Base-by-base conservation (phyloP, 1,140 invertebrate genomes). In the Pristionchus pacificus region DNA sequence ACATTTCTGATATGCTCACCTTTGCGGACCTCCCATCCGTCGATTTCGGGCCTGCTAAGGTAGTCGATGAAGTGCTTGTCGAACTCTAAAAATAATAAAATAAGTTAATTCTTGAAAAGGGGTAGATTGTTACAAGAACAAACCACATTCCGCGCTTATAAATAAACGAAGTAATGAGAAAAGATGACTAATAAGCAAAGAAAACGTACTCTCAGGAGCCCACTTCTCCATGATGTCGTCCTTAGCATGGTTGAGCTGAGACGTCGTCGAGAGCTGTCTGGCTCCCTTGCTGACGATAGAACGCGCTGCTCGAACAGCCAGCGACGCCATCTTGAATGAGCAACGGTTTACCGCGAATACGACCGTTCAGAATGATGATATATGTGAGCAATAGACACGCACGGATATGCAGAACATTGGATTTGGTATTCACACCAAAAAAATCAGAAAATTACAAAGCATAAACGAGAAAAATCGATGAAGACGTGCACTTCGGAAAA, bases 11-110 rank as follows among this genome's bases (percentile, higher is more conserved):
- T 14, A 10, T 32, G 28, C 66, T 10, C 59, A 81, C 79, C 80
- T 77, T 84, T 84, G 24, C 96, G 89, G 73, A 95, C 88, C 87
- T 97, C 93, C 96, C 96, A 98, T 57, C 90, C 90, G 87, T 98
- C 95, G 83, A 98, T 93, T 78, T 97, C 91, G 58, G 88, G 87
- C 63, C 92, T 88, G 83, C 89, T 92, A 86, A 98, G 94, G 85
- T 89, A 97, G 28, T 82, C 78, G 68, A 83, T 84, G 71, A 84
- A 83, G 67, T 83, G 79, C 30, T 82, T 79, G 59, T 83, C 83
- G 71, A 82, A 82, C 65, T 81, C 77, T 77, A 59, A 66, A 77
- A 62, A 62, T 49, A 10, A n/a, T n/a, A n/a, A n/a, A n/a, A n/a
- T n/a, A n/a, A n/a, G n/a, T n/a, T n/a, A n/a, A n/a, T n/a, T n/a